Evolutionary conservation across 2,797 vertebrate genomes (phyloP).

Genomic region (Enteromius viviparus): DNA sequence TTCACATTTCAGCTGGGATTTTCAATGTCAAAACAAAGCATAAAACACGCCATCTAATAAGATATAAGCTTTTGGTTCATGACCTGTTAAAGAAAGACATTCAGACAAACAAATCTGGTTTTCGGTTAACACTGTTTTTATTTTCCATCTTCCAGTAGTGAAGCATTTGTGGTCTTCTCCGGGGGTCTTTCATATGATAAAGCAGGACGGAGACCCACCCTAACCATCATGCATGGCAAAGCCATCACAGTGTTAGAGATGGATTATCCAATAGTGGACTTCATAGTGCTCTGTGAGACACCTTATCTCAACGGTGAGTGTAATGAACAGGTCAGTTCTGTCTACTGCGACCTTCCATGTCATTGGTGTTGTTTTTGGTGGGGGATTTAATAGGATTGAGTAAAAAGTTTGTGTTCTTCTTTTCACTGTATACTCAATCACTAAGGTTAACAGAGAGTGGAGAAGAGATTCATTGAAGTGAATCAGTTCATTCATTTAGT

Average conservation of each 20-base stretch:
- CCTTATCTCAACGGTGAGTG: constrained; percentile 92
- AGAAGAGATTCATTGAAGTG: not conserved
- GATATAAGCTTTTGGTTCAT: not conserved
- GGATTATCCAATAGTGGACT: constrained; percentile 98
- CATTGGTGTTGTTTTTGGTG: not conserved
- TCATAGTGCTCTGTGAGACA: constrained; percentile 94
- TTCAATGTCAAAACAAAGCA: not conserved
- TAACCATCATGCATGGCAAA: constrained; percentile 99
- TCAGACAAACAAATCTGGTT: not conserved
- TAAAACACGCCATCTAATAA: not conserved
- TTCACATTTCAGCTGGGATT: not conserved
- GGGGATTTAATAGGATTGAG: not conserved
- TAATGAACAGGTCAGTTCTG: not conserved
- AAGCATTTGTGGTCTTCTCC: constrained; percentile 96
- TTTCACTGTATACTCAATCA: not conserved
- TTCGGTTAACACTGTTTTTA: not conserved
- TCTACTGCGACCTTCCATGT: not conserved
- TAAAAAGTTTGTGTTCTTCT: not conserved
- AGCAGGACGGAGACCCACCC: constrained; percentile 90
- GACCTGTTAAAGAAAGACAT: not conserved
- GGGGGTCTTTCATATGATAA: constrained; percentile 95
- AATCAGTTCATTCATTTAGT: not conserved
- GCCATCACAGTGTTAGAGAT: constrained; percentile 98
- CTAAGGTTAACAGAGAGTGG: not conserved
- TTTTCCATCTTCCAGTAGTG: constrained; percentile 72